A percentile compares a stretch with the other conserved stretches of the same genome.
Conservation (phyloP, 2,888 invertebrate species). For the Pyralis farinalis region DNA sequence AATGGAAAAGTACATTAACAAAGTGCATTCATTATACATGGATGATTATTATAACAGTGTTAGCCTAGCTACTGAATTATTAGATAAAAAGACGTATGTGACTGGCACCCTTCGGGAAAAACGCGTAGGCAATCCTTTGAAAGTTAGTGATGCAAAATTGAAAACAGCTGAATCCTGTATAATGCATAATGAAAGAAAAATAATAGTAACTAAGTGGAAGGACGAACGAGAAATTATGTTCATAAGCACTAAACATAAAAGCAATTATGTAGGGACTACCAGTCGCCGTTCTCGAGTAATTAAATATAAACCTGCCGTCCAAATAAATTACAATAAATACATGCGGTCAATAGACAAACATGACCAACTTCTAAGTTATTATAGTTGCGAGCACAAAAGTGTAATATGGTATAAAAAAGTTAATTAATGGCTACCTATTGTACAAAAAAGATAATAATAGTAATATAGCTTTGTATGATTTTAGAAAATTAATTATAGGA, state of each 20-base stretch:
- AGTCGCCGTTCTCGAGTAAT: constrained; percentile 24
- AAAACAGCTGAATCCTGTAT: constrained; percentile 18
- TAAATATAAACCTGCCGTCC: constrained; percentile 25
- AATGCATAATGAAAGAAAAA: constrained; percentile 22
- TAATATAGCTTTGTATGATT: constrained; percentile 11
- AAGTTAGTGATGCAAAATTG: constrained; percentile 5
- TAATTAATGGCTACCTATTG: constrained; percentile 14
- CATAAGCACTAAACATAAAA: constrained; percentile 23
- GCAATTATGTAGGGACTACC: constrained; percentile 23
- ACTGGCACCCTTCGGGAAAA: constrained; percentile 23
- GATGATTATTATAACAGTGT: constrained; percentile 23
- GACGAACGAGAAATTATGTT: constrained; percentile 24
- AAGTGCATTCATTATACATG: constrained; percentile 20
- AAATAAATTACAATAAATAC: constrained; percentile 22
- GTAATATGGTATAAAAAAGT: constrained; percentile 21
- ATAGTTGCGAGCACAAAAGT: constrained; percentile 18
- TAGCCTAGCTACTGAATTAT: constrained; percentile 19
- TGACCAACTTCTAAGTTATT: constrained; percentile 20
- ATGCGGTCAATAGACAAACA: constrained; percentile 17
- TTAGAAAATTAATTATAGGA: neutral
- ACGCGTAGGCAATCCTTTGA: constrained; percentile 18
- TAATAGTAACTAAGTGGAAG: constrained; percentile 22
- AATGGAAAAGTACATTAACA: constrained; percentile 20
- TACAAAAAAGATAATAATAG: constrained; percentile 13
- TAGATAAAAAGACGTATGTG: constrained; percentile 20